A percentile compares a stretch with the other conserved stretches of the same genome.
These are phyloP conservation scores for Biston betularia DNA, from an alignment of 2,888 invertebrate genomes.

Conservation along the genomic window DNA sequence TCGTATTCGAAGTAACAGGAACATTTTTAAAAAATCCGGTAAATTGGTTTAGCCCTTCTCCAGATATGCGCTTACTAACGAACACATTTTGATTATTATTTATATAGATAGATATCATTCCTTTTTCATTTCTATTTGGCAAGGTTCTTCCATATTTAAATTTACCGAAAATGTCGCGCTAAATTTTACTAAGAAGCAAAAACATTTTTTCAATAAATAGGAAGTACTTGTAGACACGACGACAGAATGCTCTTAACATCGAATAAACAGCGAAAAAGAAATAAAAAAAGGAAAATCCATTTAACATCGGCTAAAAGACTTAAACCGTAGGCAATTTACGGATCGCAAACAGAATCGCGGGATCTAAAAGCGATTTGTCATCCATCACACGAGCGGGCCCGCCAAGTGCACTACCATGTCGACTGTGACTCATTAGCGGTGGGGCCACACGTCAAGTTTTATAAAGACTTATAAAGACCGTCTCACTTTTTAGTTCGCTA, in stretches of 20 bases:
- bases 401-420: slow-evolving; percentile 82
- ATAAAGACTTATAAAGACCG: slow-evolving; percentile 14
- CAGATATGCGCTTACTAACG: too few relatives aligned
- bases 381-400: slow-evolving; percentile 73
- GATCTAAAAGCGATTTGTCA: slow-evolving; percentile 79
- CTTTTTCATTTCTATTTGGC: too few relatives aligned
- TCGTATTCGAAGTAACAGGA: too few relatives aligned
- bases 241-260: slow-evolving; percentile 1
- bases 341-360: slow-evolving; percentile 63
- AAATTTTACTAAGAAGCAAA: neutral
- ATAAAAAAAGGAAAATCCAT: slow-evolving; percentile 31
- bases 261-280: slow-evolving; percentile 21
- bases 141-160: neutral
- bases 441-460: slow-evolving; percentile 22
- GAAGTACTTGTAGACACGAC: neutral
- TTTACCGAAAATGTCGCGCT: too few relatives aligned
- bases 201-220: slow-evolving; percentile 7
- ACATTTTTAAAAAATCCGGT: too few relatives aligned
- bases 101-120: too few relatives aligned
- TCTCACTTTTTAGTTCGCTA: neutral
- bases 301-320: slow-evolving; percentile 36
- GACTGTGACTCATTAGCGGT: slow-evolving; percentile 75
- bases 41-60: too few relatives aligned
- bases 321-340: slow-evolving; percentile 58
- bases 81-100: too few relatives aligned